phyloP scores from a whole-genome alignment of 2,113 vertebrate species.

The Cyprinodon tularosa region DNA sequence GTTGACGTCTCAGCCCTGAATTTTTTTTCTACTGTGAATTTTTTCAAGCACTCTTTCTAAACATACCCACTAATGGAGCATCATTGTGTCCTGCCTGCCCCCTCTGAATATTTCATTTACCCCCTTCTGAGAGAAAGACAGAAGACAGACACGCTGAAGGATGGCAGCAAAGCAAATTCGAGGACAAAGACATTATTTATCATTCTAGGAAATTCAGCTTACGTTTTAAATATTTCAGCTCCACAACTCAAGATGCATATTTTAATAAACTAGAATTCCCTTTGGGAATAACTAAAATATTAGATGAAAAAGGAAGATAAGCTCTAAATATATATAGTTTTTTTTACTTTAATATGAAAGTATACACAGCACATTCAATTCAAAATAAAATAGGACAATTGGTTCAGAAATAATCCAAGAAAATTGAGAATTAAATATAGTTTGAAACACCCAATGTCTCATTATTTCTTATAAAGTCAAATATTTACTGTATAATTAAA shows the following conservation, averaged over 20 bases:
- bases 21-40: conserved; percentile 21
- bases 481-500: too few relatives aligned
- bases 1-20: conserved; percentile 15
- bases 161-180: neutral
- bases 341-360: too few relatives aligned
- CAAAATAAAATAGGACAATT: too few relatives aligned
- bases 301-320: too few relatives aligned
- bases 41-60: conserved; percentile 13
- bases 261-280: neutral
- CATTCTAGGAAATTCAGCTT: neutral
- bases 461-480: too few relatives aligned
- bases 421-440: too few relatives aligned
- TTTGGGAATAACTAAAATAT: neutral
- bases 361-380: too few relatives aligned
- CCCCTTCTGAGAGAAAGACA: conserved; percentile 33
- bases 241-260: neutral
- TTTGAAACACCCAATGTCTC: too few relatives aligned
- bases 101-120: conserved; percentile 68
- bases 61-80: conserved; percentile 59
- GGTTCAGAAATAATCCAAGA: too few relatives aligned
- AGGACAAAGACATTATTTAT: neutral
- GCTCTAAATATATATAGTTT: too few relatives aligned
- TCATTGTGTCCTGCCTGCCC: conserved; percentile 45
- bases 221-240: neutral
- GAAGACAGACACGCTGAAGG: neutral